Evolutionary conservation across 2,113 vertebrate species (phyloP).

Genomic region (Pterophyllum scalare): DNA sequence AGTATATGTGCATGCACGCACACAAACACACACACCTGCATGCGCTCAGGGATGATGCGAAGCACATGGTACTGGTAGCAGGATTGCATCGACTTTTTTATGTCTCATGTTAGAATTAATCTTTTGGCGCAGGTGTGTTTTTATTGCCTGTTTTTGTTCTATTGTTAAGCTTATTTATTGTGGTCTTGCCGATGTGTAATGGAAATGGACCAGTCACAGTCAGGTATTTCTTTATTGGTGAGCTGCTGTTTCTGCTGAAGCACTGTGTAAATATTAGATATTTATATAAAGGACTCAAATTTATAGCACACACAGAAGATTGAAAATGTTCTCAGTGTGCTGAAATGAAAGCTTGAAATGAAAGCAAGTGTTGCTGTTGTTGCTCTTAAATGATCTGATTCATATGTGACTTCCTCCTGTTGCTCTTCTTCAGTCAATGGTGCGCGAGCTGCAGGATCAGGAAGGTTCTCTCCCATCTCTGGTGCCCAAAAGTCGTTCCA

Average conservation of each 20-base stretch:
- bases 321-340: neutral
- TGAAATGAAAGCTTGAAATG: neutral
- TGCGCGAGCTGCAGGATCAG: constrained; percentile 79
- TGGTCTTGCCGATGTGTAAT: neutral
- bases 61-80: constrained; percentile 2
- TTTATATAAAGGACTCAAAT: neutral
- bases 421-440: constrained; percentile 79
- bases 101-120: neutral
- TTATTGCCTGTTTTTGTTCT: neutral
- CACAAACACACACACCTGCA: neutral
- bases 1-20: constrained; percentile 58
- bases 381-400: too few species aligned
- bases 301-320: neutral
- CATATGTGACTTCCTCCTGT: neutral
- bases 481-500: constrained; percentile 55
- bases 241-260: too few species aligned
- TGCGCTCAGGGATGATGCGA: neutral
- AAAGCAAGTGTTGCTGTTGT: neutral
- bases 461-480: constrained; percentile 74
- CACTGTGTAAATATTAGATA: too few species aligned
- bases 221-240: too few species aligned
- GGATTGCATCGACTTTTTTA: neutral
- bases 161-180: neutral
- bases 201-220: neutral
- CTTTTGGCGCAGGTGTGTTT: neutral